Percentiles rank a stretch among this genome's conserved stretches.
Conservation (phyloP, 2,888 invertebrate species). For the Tiliacea citrago region DNA sequence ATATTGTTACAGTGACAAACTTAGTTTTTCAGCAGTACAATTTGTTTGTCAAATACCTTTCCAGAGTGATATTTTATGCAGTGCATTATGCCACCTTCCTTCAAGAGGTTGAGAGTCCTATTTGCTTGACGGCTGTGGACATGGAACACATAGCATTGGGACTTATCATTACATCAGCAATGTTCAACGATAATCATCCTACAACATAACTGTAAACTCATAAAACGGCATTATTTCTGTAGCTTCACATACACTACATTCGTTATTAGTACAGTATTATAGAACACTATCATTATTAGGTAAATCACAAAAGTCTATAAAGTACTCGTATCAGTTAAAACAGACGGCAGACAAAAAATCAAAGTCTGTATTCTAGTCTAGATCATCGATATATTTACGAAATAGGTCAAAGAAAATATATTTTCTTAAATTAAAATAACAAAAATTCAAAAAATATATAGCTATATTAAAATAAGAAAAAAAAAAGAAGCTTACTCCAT, state of each 20-base stretch:
- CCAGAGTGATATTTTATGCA: background rate
- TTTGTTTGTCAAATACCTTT: background rate
- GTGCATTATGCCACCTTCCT: background rate
- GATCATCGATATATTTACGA: too few relatives aligned
- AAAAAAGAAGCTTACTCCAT: too few relatives aligned
- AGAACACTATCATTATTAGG: too few relatives aligned
- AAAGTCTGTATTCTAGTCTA: too few relatives aligned
- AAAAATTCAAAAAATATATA: background rate
- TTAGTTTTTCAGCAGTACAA: background rate
- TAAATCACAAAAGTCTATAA: too few relatives aligned
- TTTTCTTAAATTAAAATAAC: conserved; percentile 8
- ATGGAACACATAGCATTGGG: background rate
- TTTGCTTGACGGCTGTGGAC: background rate
- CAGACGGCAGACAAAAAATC: too few relatives aligned
- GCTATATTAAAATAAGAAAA: background rate
- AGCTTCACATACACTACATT: background rate
- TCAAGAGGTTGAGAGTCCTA: background rate
- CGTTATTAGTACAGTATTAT: too few relatives aligned
- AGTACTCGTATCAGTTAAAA: too few relatives aligned
- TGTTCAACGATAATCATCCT: too few relatives aligned
- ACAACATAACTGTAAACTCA: too few relatives aligned
- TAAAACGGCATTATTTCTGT: background rate
- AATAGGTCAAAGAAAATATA: background rate
- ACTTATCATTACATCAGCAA: background rate
- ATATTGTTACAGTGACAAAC: too few relatives aligned